Percentiles rank a stretch among this genome's conserved stretches.
Evolutionary conservation across 1,140 invertebrate genomes (phyloP).

Genomic region (Pseudomyrmex pallidus): DNA sequence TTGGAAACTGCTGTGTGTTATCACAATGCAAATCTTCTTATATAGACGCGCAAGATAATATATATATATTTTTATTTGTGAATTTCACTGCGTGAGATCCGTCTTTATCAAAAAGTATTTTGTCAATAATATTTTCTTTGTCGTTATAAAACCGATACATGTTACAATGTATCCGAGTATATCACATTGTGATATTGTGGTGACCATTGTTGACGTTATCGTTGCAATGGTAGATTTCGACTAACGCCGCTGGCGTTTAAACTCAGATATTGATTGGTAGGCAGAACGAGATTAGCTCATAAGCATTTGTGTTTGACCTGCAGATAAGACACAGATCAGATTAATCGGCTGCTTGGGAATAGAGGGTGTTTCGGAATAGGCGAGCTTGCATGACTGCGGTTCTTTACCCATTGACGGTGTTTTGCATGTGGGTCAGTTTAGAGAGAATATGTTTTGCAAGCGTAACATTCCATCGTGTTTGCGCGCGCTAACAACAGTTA

Average conservation of each 20-base stretch:
- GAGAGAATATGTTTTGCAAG: constrained; percentile 45
- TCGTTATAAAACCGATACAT: constrained; percentile 6
- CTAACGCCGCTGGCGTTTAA: constrained; percentile 50
- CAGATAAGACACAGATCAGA: constrained; percentile 60
- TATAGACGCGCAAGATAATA: background rate
- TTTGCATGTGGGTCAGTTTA: constrained; percentile 39
- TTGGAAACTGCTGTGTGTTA: background rate
- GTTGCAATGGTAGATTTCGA: constrained; percentile 56
- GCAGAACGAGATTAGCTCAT: constrained; percentile 46
- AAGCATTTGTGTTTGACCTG: constrained; percentile 19
- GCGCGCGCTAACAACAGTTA: constrained; percentile 3
- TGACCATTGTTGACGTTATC: constrained; percentile 58
- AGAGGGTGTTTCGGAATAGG: background rate
- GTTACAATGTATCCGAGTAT: constrained; percentile 25
- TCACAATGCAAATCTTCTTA: background rate
- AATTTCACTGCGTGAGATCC: background rate
- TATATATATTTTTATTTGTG: background rate
- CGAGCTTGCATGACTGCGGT: constrained; percentile 25
- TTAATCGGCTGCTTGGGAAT: constrained; percentile 57
- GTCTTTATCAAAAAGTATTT: background rate
- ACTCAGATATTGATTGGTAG: constrained; percentile 69
- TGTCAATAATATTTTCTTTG: background rate
- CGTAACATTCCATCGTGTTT: constrained; percentile 46
- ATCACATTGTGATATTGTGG: constrained; percentile 50
- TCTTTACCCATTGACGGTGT: constrained; percentile 29